These are phyloP conservation scores for Ammodytes dubius DNA, from an alignment of 2,113 vertebrate genomes.

Conservation along the genomic window DNA sequence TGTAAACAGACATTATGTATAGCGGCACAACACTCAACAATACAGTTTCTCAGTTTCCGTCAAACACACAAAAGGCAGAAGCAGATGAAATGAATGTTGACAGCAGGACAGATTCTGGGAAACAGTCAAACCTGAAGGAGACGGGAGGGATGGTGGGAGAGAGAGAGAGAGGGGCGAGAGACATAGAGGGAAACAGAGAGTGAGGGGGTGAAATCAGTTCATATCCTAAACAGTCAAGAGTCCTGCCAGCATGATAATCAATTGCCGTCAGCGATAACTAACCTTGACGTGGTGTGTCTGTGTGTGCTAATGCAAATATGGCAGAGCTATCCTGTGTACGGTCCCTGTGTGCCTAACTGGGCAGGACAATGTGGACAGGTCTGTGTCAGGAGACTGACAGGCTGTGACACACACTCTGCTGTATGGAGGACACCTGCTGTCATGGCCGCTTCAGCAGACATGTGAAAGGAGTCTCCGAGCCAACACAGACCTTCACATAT, in stretches of 20 bases:
- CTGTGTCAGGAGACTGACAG: constrained; percentile 74
- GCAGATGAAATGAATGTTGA: constrained; percentile 39
- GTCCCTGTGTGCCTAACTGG: constrained; percentile 52
- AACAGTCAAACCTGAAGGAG: constrained; percentile 45
- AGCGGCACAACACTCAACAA: not conserved
- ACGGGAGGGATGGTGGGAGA: constrained; percentile 7
- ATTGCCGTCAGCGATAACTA: constrained; percentile 62
- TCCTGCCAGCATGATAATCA: constrained; percentile 63
- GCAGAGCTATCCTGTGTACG: not conserved
- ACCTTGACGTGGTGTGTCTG: constrained; percentile 65
- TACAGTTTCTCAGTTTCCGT: not conserved
- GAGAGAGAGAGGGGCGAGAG: not conserved
- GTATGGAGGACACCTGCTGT: constrained; percentile 81
- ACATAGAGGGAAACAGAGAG: not conserved
- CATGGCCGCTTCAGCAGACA: constrained; percentile 72
- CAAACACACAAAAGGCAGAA: constrained; percentile 44
- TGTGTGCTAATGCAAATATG: constrained; percentile 45
- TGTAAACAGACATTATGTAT: not conserved
- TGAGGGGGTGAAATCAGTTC: constrained; percentile 48
- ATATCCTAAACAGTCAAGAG: constrained; percentile 39
- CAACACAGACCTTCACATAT: constrained; percentile 20
- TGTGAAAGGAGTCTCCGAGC: constrained; percentile 54
- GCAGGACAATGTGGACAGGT: constrained; percentile 65
- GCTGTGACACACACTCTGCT: constrained; percentile 76
- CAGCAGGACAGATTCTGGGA: constrained; percentile 60